Base-by-base conservation (phyloP, 2,797 vertebrate species). In the Kryptopterus vitreolus region DNA sequence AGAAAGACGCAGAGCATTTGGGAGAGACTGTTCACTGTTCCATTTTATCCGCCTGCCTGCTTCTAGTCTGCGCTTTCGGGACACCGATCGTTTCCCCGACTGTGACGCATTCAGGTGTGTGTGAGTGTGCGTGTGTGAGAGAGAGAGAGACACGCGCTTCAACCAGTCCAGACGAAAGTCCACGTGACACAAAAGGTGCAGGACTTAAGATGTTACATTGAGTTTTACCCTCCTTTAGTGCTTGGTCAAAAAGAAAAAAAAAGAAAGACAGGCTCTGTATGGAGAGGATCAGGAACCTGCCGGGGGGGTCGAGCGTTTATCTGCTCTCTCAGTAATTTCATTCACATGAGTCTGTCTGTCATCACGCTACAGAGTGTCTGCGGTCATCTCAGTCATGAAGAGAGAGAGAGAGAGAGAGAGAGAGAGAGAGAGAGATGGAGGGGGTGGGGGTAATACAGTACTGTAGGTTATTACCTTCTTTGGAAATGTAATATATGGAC, bases 331-430 rank as follows among this genome's bases (percentile, higher is more conserved):
- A n/a, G 35, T 82, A 46, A 72, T 78, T 79, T 78, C 79, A 84
- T 72, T 79, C 71, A 84, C 61, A 58, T 81, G 83, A 59, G 71
- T 73, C 65, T 78, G 76, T 79, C 79, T 78, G 71, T 82, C 83
- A 82, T 83, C 72, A 82, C 79, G n/a, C 22, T 29, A 29, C 38
- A 15, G 50, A 20, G 58, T 33, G 62, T 52, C 77, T 63, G 43
- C 22, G 26, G 52, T 78, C 16, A 73, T 58, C 78, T 69, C 16
- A 48, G 62, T 50, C 68, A 77, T 57, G 38, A 43, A 43, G 38
- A 10, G 38, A 10, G 38, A 43, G 6, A 7, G 4, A 7, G 38
- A 38, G 38, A 38, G 38, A 38, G 38, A 38, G 38, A 38, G 38
- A 38, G 38, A 38, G 38, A 38, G 38, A 38, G 38, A 38, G 38